Conservation (phyloP, 2,888 invertebrate genomes). For the Corbicula japonica region DNA sequence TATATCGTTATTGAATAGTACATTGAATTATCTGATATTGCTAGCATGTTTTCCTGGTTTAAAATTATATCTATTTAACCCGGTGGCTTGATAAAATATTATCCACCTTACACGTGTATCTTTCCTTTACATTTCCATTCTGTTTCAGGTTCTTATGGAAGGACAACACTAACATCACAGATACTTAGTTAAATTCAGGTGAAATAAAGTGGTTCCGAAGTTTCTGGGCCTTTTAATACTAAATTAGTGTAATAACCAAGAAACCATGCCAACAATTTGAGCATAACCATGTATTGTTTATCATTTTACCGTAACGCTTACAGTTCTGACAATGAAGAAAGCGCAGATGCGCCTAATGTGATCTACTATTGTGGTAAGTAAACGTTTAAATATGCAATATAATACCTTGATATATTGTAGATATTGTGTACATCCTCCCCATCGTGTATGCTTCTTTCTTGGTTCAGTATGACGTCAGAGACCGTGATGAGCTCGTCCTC, state of each 20-base stretch:
- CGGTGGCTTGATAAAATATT: no score
- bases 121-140: no score
- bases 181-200: no score
- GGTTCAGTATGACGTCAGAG: slow-evolving; percentile 66
- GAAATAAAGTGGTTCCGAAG: no score
- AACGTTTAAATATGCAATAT: not conserved
- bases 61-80: no score
- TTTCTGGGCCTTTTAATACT: not conserved
- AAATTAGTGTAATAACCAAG: not conserved
- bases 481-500: slow-evolving; percentile 73
- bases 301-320: not conserved
- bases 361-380: no score
- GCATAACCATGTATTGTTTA: not conserved
- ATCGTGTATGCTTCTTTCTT: slow-evolving; percentile 60
- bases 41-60: no score
- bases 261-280: not conserved
- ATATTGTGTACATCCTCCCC: slow-evolving; percentile 68
- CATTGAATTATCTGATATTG: not conserved
- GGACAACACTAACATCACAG: no score
- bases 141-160: no score
- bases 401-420: slow-evolving; percentile 47
- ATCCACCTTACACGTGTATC: no score
- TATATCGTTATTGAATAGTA: not conserved
- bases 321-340: not conserved
- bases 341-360: no score